These are phyloP conservation scores for Pseudomyrmex flavicornis DNA, from an alignment of 1,140 invertebrate genomes.

Conservation along the genomic window DNA sequence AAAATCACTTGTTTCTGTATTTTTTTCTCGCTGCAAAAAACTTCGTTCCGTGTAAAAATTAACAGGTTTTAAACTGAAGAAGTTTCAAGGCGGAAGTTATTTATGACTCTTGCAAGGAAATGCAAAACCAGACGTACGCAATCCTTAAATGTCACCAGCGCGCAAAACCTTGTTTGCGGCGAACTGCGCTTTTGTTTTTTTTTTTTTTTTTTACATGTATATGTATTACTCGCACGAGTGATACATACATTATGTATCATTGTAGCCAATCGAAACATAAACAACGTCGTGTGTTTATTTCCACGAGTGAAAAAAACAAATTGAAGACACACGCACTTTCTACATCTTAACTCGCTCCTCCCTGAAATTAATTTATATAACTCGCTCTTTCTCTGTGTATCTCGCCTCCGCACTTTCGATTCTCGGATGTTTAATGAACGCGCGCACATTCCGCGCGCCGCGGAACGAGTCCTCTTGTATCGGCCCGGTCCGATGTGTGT, in stretches of 20 bases:
- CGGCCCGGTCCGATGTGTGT: neutral
- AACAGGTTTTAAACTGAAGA: too few relatives aligned
- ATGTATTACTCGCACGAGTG: too few relatives aligned
- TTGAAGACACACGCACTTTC: neutral
- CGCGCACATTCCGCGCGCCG: neutral
- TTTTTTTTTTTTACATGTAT: neutral
- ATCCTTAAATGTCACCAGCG: too few relatives aligned
- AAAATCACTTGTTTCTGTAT: neutral
- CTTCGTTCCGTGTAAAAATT: too few relatives aligned
- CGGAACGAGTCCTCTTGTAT: conserved; percentile 7
- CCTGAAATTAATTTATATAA: neutral
- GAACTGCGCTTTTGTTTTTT: neutral
- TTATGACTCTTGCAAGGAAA: too few relatives aligned
- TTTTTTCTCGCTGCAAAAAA: too few relatives aligned
- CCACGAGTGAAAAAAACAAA: neutral
- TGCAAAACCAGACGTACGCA: too few relatives aligned
- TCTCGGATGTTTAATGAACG: neutral
- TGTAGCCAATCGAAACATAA: conserved; percentile 8
- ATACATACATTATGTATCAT: neutral
- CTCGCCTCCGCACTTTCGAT: neutral
- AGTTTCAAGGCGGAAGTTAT: too few relatives aligned
- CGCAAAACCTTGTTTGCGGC: neutral
- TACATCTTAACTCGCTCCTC: neutral
- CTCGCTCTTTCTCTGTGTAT: neutral
- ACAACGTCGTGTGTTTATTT: conserved; percentile 1